Base-by-base conservation (phyloP, 2,113 vertebrate genomes). In the Notarius lentiginosus region DNA sequence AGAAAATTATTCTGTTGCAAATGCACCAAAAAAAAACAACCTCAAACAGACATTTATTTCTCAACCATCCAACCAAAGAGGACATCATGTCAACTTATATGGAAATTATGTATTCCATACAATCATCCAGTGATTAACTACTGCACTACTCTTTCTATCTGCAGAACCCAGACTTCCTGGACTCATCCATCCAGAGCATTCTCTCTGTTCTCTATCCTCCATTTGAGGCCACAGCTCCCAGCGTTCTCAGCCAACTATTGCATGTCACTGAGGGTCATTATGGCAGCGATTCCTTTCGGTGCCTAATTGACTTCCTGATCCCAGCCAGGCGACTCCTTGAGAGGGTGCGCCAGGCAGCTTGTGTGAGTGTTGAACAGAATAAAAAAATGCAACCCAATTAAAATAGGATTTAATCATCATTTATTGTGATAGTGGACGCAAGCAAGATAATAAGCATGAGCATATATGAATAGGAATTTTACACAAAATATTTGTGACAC, bases 271-370 rank as follows among this genome's bases (percentile, higher is more conserved):
- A 98, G 65, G 93, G 92, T 72, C 91, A 90, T 89, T 99, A 96
- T 93, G 92, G 18, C 0, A 96, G 97, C 0, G 96, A 98, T 0
- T 95, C 96, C 47, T 95, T 99, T 27, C 93, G 93, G 87, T 97
- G 97, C 91, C 93, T 98, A 72, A 93, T 97, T 86, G 95, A 97
- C 91, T 98, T 99, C 93, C 94, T 99, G 89, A 95, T 98, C 88
- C 97, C 97, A 0, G 96, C 96, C 91, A 97, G 97, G 90, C 95
- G 96, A 79, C 95, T 98, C 88, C 94, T 98, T 85, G 96, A 98
- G 86, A 95, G 94, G 11, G 92, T 98, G 84, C 95, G 96, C 22
- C 96, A 97, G 92, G 95, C 95, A 0, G 97, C 97, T 92, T 98
- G 97, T 0, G 97, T 98, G 94, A 98, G 97, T 92, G 0, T 63